phyloP scores from a whole-genome alignment of 2,888 invertebrate genomes.

The Lysandra coridon region DNA sequence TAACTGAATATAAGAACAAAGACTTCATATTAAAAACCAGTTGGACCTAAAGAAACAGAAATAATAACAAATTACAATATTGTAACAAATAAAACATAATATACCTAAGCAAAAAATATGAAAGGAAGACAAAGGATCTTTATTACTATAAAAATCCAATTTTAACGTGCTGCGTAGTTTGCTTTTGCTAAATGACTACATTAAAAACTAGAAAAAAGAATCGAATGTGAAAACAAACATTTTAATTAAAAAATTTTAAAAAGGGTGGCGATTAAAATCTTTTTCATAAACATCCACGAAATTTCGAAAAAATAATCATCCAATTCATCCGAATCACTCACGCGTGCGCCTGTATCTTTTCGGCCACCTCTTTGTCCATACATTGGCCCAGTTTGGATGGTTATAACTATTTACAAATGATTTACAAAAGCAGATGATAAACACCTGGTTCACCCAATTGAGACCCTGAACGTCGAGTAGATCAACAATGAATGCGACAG shows the following conservation, averaged over 20 bases:
- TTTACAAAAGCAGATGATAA: neutral
- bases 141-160: neutral
- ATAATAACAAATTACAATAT: neutral
- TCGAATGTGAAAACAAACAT: neutral
- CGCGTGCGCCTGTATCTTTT: conserved; percentile 62
- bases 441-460: neutral
- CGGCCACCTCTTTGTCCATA: conserved; percentile 79
- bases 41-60: neutral
- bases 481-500: conserved; percentile 45
- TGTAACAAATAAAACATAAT: neutral
- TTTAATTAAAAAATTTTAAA: neutral
- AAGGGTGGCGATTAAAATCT: neutral
- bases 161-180: neutral
- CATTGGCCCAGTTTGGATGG: conserved; percentile 81
- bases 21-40: neutral
- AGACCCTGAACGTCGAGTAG: conserved; percentile 39
- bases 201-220: neutral
- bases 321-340: conserved; percentile 53
- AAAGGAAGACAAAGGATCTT: neutral
- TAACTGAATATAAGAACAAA: conserved; percentile 7
- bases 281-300: neutral
- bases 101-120: neutral
- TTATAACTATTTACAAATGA: conserved; percentile 18
- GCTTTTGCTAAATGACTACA: neutral
- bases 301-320: conserved; percentile 35